These are phyloP conservation scores for Dinoponera quadriceps DNA, from an alignment of 1,140 invertebrate species.

Conservation along the genomic window DNA sequence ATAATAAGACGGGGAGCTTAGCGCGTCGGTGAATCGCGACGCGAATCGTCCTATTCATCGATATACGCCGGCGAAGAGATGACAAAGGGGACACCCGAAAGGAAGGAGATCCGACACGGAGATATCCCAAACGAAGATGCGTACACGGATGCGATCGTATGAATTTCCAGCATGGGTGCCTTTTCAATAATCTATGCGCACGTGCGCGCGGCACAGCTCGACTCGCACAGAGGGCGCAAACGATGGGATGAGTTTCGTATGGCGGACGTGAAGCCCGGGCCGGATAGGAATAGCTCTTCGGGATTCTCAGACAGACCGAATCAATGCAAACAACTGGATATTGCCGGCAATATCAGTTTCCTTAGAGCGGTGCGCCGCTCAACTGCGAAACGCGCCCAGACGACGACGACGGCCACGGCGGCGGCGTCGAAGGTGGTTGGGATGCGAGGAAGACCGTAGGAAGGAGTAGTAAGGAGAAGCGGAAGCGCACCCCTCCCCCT, in stretches of 20 bases:
- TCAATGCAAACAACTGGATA: slow-evolving; percentile 83
- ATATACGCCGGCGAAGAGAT: slow-evolving; percentile 25
- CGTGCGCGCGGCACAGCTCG: slow-evolving; percentile 60
- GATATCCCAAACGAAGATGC: slow-evolving; percentile 74
- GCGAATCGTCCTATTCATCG: neutral
- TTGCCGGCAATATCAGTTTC: slow-evolving; percentile 83
- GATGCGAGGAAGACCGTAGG: slow-evolving; percentile 38
- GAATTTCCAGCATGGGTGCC: slow-evolving; percentile 71
- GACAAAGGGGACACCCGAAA: neutral
- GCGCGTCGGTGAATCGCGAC: neutral
- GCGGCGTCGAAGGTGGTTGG: slow-evolving; percentile 63
- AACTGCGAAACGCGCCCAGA: slow-evolving; percentile 79
- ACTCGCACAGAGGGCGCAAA: slow-evolving; percentile 5
- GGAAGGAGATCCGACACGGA: slow-evolving; percentile 5
- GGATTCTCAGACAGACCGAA: slow-evolving; percentile 81
- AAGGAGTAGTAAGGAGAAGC: slow-evolving; percentile 49
- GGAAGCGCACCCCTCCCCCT: slow-evolving; percentile 54
- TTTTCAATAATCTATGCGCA: slow-evolving; percentile 80
- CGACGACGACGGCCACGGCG: slow-evolving; percentile 52
- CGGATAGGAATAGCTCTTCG: slow-evolving; percentile 78
- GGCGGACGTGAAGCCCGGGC: slow-evolving; percentile 27
- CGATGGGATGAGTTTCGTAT: slow-evolving; percentile 60
- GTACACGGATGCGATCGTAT: slow-evolving; percentile 64
- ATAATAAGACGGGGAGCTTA: neutral
- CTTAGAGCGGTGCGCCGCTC: slow-evolving; percentile 79